phyloP scores from a whole-genome alignment of 2,797 vertebrate genomes.

The Psittacula echo region DNA sequence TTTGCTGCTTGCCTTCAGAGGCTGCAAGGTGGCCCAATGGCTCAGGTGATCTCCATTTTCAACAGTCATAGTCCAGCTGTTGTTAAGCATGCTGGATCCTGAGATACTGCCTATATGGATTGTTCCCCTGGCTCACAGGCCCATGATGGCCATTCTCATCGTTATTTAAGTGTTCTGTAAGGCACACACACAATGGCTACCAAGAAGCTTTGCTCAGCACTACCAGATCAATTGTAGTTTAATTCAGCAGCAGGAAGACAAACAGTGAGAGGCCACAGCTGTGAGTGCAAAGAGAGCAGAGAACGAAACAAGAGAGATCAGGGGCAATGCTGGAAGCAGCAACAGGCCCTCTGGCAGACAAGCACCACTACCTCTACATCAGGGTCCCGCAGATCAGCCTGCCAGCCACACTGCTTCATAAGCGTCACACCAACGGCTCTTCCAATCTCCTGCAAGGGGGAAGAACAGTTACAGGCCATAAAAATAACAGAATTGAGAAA shows the following conservation, averaged over 20 bases:
- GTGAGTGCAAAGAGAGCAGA: rapidly evolving
- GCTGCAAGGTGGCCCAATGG: not conserved
- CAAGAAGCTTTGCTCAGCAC: rapidly evolving
- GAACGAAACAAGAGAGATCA: not conserved
- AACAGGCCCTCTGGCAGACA: not conserved
- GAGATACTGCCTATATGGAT: not conserved
- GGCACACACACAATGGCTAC: no score
- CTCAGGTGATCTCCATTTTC: not conserved
- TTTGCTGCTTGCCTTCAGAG: not conserved
- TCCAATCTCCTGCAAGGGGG: slow-evolving; percentile 82
- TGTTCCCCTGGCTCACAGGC: not conserved
- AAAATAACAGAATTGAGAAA: not conserved
- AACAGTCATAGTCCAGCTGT: not conserved
- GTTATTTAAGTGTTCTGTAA: not conserved
- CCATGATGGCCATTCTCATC: rapidly evolving
- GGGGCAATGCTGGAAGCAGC: not conserved
- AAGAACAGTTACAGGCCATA: not conserved
- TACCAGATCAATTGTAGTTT: not conserved
- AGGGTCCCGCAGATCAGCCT: slow-evolving; percentile 84
- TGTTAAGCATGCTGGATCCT: not conserved
- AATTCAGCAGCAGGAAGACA: not conserved
- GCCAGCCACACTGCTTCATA: slow-evolving; percentile 86
- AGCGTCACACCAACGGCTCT: slow-evolving; percentile 83
- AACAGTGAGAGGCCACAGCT: rapidly evolving
- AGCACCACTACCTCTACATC: slow-evolving; percentile 83